Evolutionary conservation across 92 coral and sea anemone genomes (phyloP).

Genomic region (Porites evermanni): DNA sequence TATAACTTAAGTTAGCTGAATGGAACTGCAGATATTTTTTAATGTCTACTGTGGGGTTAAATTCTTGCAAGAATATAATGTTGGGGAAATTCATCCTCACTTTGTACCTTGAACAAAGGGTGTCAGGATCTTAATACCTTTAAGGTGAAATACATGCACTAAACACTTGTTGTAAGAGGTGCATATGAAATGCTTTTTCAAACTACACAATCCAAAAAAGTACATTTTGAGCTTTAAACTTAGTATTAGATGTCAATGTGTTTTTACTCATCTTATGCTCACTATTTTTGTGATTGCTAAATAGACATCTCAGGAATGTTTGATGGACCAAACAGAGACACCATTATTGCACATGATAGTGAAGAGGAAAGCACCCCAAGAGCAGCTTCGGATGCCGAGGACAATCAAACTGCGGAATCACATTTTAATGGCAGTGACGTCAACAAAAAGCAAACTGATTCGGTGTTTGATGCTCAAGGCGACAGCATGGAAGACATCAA

Average conservation of each 20-base stretch:
- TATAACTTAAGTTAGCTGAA: not conserved
- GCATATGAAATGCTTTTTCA: not conserved
- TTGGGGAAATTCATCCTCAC: not conserved
- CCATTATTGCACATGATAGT: slow-evolving; percentile 66
- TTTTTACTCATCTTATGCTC: not conserved
- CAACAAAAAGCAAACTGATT: slow-evolving; percentile 17
- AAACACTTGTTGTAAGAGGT: no score
- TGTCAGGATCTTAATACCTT: no score
- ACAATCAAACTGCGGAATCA: slow-evolving; percentile 14
- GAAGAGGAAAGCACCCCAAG: slow-evolving; percentile 76
- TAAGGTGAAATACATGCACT: not conserved
- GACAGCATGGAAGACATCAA: not conserved
- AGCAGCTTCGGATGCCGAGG: slow-evolving; percentile 63
- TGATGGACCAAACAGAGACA: slow-evolving; percentile 69
- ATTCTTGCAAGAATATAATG: not conserved
- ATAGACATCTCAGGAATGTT: slow-evolving; percentile 31
- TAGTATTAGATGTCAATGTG: not conserved
- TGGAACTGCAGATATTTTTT: not conserved
- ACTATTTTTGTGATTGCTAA: slow-evolving; percentile 1
- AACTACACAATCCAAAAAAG: no score
- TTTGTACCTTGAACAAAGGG: no score
- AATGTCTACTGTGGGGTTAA: not conserved
- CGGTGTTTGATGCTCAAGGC: slow-evolving; percentile 9
- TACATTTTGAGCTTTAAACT: no score
- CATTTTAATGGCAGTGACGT: not conserved